Evolutionary conservation across 2,797 vertebrate species (phyloP), one percentile per base, ranked within the genome.

Genomic region (Lacerta viridis): DNA sequence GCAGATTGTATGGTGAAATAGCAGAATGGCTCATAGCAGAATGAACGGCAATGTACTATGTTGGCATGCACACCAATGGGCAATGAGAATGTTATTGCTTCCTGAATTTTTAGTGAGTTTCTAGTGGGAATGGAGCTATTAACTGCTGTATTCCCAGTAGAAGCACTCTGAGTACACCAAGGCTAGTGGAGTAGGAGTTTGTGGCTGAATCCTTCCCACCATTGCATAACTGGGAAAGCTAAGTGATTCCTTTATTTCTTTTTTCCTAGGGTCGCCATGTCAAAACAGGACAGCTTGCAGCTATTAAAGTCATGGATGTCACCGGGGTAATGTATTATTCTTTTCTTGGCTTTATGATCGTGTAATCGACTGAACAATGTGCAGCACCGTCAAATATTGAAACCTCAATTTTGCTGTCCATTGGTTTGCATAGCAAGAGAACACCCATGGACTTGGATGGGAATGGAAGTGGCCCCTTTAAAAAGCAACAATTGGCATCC

Each of bases 261-360:
- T 95, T 93, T 5, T 86, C 36, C 86, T 96, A 99, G 99, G 98
- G 99, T 95, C 98, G 98, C 90, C 99, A 99, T 98, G 99, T 99
- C 95, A 99, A 99, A 97, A 99, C 99, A 0, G 99, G 99, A 71
- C 99, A 99, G 96, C 98, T 99, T 10, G 99, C 99, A 93, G 99
- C 99, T 87, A 99, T 99, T 97, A 99, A 99, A 96, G 99, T 99
- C 97, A 99, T 99, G 99, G 99, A 99, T 83, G 98, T 99, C 97
- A 99, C 99, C 20, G 98, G 98, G 97, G 99, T 99, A 98, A 98
- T 90, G 96, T 96, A 94, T 94, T 94, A 84, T 90, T 80, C 7
- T 83, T 86, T 82, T 94, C 23, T 88, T 88, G 10, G 9, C 55
- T 89, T 76, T 92, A 80, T 86, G 91, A 88, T 84, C 74, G 11